These are phyloP conservation scores for Hormaphis cornu DNA, from an alignment of 1,140 invertebrate species.

Conservation along the genomic window DNA sequence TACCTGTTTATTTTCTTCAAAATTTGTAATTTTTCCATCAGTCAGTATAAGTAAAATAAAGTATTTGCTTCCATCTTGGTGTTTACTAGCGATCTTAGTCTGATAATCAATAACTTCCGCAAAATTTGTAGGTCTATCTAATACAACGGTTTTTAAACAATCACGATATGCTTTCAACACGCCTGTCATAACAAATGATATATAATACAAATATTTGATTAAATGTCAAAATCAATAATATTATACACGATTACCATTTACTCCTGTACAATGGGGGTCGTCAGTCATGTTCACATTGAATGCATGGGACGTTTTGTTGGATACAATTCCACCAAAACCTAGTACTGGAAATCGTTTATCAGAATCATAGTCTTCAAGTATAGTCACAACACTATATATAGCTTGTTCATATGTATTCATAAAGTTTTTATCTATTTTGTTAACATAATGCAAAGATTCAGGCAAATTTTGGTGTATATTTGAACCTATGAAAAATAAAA, in stretches of 20 bases:
- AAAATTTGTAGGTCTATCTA: constrained; percentile 60
- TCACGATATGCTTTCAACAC: constrained; percentile 42
- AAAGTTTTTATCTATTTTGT: constrained; percentile 37
- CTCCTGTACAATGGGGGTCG: constrained; percentile 50
- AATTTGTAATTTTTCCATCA: constrained; percentile 59
- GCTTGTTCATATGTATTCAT: constrained; percentile 53
- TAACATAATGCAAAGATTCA: constrained; percentile 51
- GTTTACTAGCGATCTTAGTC: constrained; percentile 44
- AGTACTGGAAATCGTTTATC: constrained; percentile 51
- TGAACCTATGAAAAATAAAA: constrained; percentile 45
- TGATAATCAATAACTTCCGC: constrained; percentile 54
- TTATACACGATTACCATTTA: constrained; percentile 39
- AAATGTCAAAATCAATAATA: no score
- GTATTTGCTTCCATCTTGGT: constrained; percentile 50
- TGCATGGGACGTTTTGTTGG: constrained; percentile 49
- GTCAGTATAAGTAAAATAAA: constrained; percentile 59
- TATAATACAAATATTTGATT: no score
- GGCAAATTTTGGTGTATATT: constrained; percentile 52
- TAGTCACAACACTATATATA: constrained; percentile 51
- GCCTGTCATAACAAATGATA: constrained; percentile 35
- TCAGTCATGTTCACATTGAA: constrained; percentile 51
- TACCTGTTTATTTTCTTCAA: constrained; percentile 52
- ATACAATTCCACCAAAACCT: constrained; percentile 51
- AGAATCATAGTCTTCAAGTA: constrained; percentile 55
- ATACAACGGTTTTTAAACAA: constrained; percentile 48